phyloP scores from a whole-genome alignment of 2,797 vertebrate genomes.

The Knipowitschia caucasica region DNA sequence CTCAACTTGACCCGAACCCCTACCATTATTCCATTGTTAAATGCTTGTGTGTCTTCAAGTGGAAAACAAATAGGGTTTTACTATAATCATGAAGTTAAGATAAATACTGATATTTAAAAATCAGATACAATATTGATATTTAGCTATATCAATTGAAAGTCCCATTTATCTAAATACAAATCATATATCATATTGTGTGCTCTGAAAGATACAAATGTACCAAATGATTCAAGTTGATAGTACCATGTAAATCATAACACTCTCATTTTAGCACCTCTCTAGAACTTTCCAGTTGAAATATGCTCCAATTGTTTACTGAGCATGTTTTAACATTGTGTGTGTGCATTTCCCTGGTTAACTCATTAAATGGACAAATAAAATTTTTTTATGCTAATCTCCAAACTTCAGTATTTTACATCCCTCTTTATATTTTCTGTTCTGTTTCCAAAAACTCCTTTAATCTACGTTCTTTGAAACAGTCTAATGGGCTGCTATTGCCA shows the following conservation, averaged over 20 bases:
- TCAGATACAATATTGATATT: too few species aligned
- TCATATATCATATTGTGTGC: too few species aligned
- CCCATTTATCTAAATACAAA: too few species aligned
- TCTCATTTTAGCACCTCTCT: neutral
- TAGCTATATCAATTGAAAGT: too few species aligned
- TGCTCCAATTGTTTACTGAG: neutral
- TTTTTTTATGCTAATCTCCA: slow-evolving; percentile 19
- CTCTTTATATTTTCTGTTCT: slow-evolving; percentile 7
- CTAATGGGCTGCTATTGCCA: slow-evolving; percentile 37
- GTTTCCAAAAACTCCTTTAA: slow-evolving; percentile 17
- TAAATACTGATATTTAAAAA: too few species aligned
- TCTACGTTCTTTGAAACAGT: slow-evolving; percentile 28
- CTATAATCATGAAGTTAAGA: too few species aligned
- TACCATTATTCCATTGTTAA: neutral
- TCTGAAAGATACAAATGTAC: neutral
- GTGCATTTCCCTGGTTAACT: neutral
- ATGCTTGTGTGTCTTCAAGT: neutral
- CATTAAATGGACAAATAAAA: neutral
- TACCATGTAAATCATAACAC: neutral
- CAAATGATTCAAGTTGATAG: too few species aligned
- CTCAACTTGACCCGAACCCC: slow-evolving; percentile 12
- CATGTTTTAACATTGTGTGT: neutral
- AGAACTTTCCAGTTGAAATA: neutral
- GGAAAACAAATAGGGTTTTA: neutral
- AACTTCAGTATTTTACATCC: neutral